Base-by-base conservation (phyloP, 2,888 invertebrate genomes). In the Perizoma affinitatum region DNA sequence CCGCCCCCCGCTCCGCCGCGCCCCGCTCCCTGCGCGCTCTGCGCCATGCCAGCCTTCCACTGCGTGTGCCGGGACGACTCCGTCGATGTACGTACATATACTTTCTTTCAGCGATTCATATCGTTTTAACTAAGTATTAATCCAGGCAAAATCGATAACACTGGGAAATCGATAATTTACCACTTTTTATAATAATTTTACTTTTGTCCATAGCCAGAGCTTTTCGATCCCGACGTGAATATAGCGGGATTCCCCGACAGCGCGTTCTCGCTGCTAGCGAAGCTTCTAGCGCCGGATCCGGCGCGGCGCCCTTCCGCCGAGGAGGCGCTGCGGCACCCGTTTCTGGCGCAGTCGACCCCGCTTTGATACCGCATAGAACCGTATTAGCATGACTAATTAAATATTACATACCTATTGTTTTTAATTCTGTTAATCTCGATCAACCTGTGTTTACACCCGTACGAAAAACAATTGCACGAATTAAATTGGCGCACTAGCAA, bases 231-330 rank as follows among this genome's bases (percentile, higher is more conserved):
- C 51, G 42, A 22, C 67, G 55, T 6, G 48, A 38, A 47, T 42
- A 78, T 83, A 69, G 84, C 81, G 55, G 91, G 88, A 10, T 96
- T 95, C 86, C 96, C 97, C 33, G 93, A 94, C 73, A 90, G 94
- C 65, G 97, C 97, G 0, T 97, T 95, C 86, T 94, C 96, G 77
- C 92, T 98, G 68, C 92, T 97, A 58, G 87, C 90, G 68, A 93
- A 93, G 54, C 92, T 98, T 71, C 88, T 98, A 71, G 96, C 96
- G 81, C 93, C 96, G n/a, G 95, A 96, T 92, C 96, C 96, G n/a
- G 90, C 93, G 74, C 93, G 93, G 40, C 94, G 97, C 72, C 94
- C 95, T 65, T 93, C 95, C 7, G 97, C 97, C 38, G 93, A 93
- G 11, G 93, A 94, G 60, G 97, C 97, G 45, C 90, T 97, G 38